A percentile compares a stretch with the other conserved stretches of the same genome.
Evolutionary conservation across 2,888 invertebrate genomes (phyloP).

Genomic region (Synergus gifuensis): DNA sequence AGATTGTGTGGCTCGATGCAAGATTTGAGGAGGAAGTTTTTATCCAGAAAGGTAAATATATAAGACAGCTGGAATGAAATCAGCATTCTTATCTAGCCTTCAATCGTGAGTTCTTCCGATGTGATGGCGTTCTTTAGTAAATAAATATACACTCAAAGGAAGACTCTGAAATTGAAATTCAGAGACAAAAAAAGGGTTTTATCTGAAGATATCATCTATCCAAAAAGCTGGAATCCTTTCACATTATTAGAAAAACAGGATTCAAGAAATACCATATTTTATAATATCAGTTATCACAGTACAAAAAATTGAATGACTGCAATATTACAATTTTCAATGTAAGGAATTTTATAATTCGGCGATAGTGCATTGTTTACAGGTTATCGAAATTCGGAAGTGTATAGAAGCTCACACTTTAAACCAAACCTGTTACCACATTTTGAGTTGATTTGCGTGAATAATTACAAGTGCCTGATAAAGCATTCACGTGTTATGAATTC

Average conservation of each 20-base stretch:
- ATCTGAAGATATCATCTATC: conserved; percentile 1
- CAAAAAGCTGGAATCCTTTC: conserved; percentile 17
- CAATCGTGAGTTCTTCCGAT: conserved; percentile 5
- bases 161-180: conserved; percentile 29
- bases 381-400: not conserved
- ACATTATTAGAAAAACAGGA: not conserved
- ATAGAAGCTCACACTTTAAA: not conserved
- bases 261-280: not conserved
- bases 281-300: too few relatives aligned
- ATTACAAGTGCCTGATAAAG: conserved; percentile 28
- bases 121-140: conserved; percentile 24
- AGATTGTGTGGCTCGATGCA: not conserved
- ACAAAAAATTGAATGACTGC: too few relatives aligned
- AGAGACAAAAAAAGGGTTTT: not conserved
- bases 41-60: not conserved
- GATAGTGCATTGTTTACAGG: not conserved
- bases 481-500: not conserved
- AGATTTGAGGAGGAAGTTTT: conserved; percentile 8
- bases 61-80: conserved; percentile 18
- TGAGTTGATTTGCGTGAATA: not conserved
- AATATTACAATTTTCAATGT: not conserved
- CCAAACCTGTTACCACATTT: not conserved
- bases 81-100: conserved; percentile 5
- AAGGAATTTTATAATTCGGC: not conserved
- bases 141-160: conserved; percentile 35